Conservation (phyloP, 2,113 vertebrate genomes). For the Dasyprocta punctata region DNA sequence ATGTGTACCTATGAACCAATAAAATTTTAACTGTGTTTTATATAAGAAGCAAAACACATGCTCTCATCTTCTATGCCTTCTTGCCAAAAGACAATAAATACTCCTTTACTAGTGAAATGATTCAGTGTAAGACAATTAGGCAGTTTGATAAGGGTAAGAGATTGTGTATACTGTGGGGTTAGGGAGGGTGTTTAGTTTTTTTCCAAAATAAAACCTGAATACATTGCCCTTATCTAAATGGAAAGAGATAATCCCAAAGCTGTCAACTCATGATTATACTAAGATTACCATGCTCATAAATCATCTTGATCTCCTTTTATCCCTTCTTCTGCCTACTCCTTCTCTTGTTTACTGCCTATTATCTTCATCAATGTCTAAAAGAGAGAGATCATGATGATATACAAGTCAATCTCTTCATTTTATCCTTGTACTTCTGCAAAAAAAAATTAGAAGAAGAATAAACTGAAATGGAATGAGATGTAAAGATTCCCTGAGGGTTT, state of each 20-base stretch:
- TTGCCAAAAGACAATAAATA: neutral
- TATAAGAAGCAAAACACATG: neutral
- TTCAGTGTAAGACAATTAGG: neutral
- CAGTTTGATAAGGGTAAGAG: neutral
- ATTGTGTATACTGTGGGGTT: neutral
- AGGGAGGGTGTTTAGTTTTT: neutral
- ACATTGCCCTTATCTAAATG: neutral
- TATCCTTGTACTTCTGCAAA: neutral
- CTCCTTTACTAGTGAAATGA: neutral
- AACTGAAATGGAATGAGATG: neutral
- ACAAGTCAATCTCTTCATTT: neutral
- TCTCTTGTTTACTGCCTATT: neutral
- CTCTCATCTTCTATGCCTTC: neutral
- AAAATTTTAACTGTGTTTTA: neutral
- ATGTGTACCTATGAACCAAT: neutral
- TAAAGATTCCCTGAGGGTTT: neutral
- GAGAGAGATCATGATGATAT: neutral
- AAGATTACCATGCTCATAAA: neutral
- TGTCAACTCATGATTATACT: neutral
- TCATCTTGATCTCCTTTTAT: neutral
- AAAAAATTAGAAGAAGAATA: neutral
- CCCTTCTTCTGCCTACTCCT: neutral
- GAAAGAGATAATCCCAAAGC: neutral
- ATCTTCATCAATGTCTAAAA: neutral
- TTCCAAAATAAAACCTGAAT: conserved; percentile 42